Base-by-base conservation (phyloP, 2,888 invertebrate species). In the Hirtodrosophila cameraria region DNA sequence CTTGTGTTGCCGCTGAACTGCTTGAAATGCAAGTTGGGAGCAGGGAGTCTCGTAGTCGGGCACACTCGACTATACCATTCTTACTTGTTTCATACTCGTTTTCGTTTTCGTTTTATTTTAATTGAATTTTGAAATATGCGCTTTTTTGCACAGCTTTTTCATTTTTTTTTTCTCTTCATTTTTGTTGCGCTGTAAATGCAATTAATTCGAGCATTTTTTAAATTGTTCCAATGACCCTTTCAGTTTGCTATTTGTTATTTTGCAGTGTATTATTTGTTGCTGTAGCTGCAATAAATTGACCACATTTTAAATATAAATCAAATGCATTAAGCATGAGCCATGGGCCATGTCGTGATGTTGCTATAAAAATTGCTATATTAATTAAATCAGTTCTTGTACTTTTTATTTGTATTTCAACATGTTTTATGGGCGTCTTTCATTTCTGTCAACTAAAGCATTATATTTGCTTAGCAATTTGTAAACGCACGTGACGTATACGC, bases 51-150 rank as follows among this genome's bases (percentile, higher is more conserved):
- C n/a, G n/a, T n/a, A n/a, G n/a, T n/a, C n/a, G n/a, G n/a, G n/a
- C n/a, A n/a, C n/a, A n/a, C n/a, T n/a, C n/a, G n/a, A n/a, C n/a
- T n/a, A n/a, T n/a, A n/a, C n/a, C n/a, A n/a, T n/a, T n/a, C n/a
- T n/a, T n/a, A n/a, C n/a, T n/a, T n/a, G n/a, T n/a, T n/a, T n/a
- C n/a, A n/a, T n/a, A n/a, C n/a, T n/a, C n/a, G n/a, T n/a, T n/a
- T n/a, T n/a, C n/a, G n/a, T n/a, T n/a, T n/a, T n/a, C n/a, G n/a
- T 71, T 74, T 84, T 80, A 66, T 75, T 82, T 84, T 82, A 86
- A 82, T 86, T 86, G 81, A 82, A 82, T 81, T 82, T 82, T 82
- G 86, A 82, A 82, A 84, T 81, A 82, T 84, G 75, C 62, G 58
- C 54, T 54, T 46, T 62, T 79, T 67, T 23, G 6, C 23, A 23